Evolutionary conservation across 37 sponge, comb jelly and placozoan genomes (phyloP).

Genomic region (Halichondria panicea): DNA sequence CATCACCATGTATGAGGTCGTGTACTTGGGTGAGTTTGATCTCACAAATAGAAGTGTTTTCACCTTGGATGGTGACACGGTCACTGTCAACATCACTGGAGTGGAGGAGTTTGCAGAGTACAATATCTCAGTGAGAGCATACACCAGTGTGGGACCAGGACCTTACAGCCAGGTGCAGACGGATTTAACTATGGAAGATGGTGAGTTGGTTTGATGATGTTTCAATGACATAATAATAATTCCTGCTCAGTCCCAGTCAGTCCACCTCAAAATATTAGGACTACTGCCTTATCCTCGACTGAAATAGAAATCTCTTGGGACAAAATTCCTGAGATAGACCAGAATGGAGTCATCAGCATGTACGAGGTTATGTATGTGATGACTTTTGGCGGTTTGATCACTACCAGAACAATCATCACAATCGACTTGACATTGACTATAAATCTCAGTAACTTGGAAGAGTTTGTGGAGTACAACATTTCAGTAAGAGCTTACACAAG

Average conservation of each 20-base stretch:
- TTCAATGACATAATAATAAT: no score
- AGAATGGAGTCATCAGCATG: slow-evolving; percentile 33
- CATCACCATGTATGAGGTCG: slow-evolving; percentile 22
- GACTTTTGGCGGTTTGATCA: not conserved
- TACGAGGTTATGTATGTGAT: slow-evolving; percentile 22
- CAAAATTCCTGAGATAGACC: slow-evolving; percentile 4
- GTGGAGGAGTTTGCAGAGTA: slow-evolving; percentile 15
- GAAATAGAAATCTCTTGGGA: slow-evolving; percentile 10
- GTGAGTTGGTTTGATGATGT: no score
- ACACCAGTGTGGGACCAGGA: slow-evolving; percentile 31
- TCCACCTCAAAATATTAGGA: slow-evolving; percentile 9
- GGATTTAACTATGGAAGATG: slow-evolving; percentile 6
- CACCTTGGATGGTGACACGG: not conserved
- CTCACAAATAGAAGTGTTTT: not conserved
- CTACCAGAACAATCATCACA: no score
- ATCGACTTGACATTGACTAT: slow-evolving; percentile 1
- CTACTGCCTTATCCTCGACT: slow-evolving; percentile 7
- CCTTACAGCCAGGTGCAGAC: slow-evolving; percentile 5
- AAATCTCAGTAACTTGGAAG: slow-evolving; percentile 3
- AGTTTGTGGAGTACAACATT: slow-evolving; percentile 27
- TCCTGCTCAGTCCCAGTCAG: slow-evolving; percentile 16
- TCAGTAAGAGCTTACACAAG: slow-evolving; percentile 29
- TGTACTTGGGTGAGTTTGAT: not conserved
- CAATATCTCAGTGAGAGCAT: slow-evolving; percentile 20
- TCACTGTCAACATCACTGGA: not conserved